Percentiles rank a stretch among this genome's conserved stretches.
phyloP scores from a whole-genome alignment of 2,888 invertebrate species.

The Panopea generosa region DNA sequence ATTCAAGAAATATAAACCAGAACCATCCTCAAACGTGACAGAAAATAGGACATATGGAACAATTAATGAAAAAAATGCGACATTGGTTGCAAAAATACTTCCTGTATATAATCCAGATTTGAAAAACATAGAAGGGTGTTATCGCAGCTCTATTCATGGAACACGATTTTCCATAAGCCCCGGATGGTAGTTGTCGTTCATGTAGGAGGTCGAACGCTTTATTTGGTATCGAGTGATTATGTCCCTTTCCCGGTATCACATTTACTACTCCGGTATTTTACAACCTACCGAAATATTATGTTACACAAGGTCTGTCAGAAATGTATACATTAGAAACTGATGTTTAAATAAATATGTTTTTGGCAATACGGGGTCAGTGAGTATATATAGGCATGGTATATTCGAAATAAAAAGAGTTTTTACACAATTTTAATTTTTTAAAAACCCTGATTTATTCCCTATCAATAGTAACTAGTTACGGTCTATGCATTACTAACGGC shows the following conservation, averaged over 20 bases:
- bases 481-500: too few relatives aligned
- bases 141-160: constrained; percentile 19
- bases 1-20: not conserved
- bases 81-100: constrained; percentile 10
- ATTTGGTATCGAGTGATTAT: constrained; percentile 29
- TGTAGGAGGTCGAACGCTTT: not conserved
- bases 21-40: too few relatives aligned
- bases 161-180: too few relatives aligned
- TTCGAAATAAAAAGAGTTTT: too few relatives aligned
- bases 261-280: constrained; percentile 17
- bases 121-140: constrained; percentile 28
- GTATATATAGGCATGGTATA: too few relatives aligned
- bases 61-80: constrained; percentile 23
- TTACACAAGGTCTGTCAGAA: constrained; percentile 34
- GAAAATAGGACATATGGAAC: constrained; percentile 16
- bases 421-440: too few relatives aligned
- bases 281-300: constrained; percentile 35
- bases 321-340: constrained; percentile 33
- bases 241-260: constrained; percentile 35
- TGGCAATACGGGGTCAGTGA: too few relatives aligned
- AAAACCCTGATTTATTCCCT: too few relatives aligned
- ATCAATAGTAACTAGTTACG: too few relatives aligned
- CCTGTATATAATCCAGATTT: constrained; percentile 6
- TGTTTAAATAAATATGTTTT: too few relatives aligned
- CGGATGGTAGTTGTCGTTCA: constrained; percentile 31